Base-by-base conservation (phyloP, 2,888 invertebrate genomes). In the Meta bourneti region DNA sequence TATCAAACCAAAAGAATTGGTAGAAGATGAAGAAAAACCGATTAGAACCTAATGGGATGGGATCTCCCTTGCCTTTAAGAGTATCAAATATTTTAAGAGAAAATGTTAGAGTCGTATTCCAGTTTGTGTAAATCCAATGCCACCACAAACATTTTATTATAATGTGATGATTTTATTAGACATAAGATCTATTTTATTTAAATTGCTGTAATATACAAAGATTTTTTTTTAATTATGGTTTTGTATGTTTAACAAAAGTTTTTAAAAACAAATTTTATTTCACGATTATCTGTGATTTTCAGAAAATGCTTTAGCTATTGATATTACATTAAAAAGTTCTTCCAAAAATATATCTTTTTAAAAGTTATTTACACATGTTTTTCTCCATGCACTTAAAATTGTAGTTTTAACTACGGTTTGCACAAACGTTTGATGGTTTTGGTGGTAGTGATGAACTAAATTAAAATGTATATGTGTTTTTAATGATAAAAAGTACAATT, bases 1-100 rank as follows among this genome's bases (percentile, higher is more conserved):
- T 0, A 13, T 86, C 7, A 89, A 92, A 48, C 89, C 89, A n/a
- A 81, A 89, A 52, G 81, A 89, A 61, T 16, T 69, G 11, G 20
- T 77, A 48, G 88, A 83, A 74, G 89, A 89, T 9, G 92, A 92
- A 78, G 91, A 91, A 69, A 89, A 92, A 80, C 92, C 92, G 9
- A 89, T 92, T 75, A 89, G 49, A 89, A 85, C 89, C 16, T 91
- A 80, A 84, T 49, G 7, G 54, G 7, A 71, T 7, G 9, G 1
- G 16, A 16, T 20, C 19, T 34, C 34, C 34, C 51, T 71, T 70
- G 20, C 19, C 79, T 86, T 86, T 79, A 70, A 86, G n/a, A 82
- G 20, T 19, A 52, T 51, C n/a, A n/a, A 49, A 52, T 20, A 71
- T 71, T 71, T 72, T 52, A 51, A 82, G 48, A 52, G 11, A 51